phyloP scores from a whole-genome alignment of 2,888 invertebrate genomes.

The Opisthograptis luteolata region DNA sequence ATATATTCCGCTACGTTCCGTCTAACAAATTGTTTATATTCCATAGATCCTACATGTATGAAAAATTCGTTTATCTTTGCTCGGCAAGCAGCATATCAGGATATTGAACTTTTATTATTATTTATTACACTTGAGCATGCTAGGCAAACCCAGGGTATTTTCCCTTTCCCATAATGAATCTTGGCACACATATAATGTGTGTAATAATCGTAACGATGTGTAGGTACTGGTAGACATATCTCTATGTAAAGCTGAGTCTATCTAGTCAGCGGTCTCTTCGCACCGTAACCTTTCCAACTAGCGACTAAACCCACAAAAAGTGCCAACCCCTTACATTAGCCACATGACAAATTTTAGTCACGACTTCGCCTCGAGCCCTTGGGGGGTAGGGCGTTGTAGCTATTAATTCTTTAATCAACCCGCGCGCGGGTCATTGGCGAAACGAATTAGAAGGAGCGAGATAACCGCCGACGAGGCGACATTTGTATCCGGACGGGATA shows the following conservation, averaged over 20 bases:
- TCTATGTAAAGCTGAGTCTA: background rate
- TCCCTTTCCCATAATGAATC: too few species aligned
- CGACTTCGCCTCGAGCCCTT: constrained; percentile 43
- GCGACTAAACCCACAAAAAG: constrained; percentile 20
- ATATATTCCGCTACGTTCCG: too few species aligned
- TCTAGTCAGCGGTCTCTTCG: constrained; percentile 11
- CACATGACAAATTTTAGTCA: constrained; percentile 64
- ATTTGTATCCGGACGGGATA: constrained; percentile 66
- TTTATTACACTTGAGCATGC: too few species aligned
- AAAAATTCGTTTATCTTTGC: too few species aligned
- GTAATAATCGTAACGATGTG: too few species aligned
- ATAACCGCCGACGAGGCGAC: constrained; percentile 58
- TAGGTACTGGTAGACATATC: too few species aligned
- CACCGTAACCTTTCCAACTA: constrained; percentile 17
- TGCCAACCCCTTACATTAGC: constrained; percentile 34
- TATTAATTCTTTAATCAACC: constrained; percentile 80
- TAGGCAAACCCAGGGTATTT: too few species aligned
- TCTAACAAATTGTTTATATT: too few species aligned
- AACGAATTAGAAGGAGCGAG: constrained; percentile 72
- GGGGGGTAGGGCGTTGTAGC: constrained; percentile 42
- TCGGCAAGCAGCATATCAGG: too few species aligned
- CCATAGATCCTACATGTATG: too few species aligned
- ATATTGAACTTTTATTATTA: too few species aligned
- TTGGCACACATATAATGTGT: too few species aligned
- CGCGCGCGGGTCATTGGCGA: constrained; percentile 57